Percentiles rank a stretch among this genome's conserved stretches.
These are phyloP conservation scores for Drosophila paramelanica DNA, from an alignment of 2,888 invertebrate species.

Conservation along the genomic window DNA sequence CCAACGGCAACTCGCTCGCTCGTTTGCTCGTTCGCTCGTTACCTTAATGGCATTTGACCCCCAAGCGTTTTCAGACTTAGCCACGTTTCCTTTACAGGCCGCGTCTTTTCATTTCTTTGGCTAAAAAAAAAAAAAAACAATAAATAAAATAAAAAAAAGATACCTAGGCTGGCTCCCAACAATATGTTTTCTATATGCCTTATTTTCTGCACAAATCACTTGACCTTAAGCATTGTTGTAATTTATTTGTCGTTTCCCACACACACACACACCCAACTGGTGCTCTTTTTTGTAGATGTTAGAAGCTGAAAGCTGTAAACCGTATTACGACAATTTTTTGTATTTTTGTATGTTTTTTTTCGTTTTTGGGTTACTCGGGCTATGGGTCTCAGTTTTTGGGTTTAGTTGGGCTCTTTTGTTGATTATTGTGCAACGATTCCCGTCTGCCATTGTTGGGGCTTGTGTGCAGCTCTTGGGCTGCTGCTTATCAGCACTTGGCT, in stretches of 20 bases:
- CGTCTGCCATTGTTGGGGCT: slow-evolving; percentile 57
- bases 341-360: neutral
- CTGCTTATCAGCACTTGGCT: slow-evolving; percentile 52
- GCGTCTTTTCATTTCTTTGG: slow-evolving; percentile 72
- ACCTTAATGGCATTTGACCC: slow-evolving; percentile 79
- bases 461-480: slow-evolving; percentile 29
- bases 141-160: slow-evolving; percentile 34
- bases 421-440: slow-evolving; percentile 67
- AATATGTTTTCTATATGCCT: slow-evolving; percentile 79
- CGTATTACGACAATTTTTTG: slow-evolving; percentile 67
- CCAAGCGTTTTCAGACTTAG: slow-evolving; percentile 62
- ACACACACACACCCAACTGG: slow-evolving; percentile 29
- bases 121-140: slow-evolving; percentile 54
- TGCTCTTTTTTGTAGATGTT: slow-evolving; percentile 33
- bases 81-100: slow-evolving; percentile 68
- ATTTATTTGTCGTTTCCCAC: slow-evolving; percentile 80
- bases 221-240: slow-evolving; percentile 81
- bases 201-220: slow-evolving; percentile 79
- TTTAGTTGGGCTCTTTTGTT: slow-evolving; percentile 54
- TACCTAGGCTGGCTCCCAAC: slow-evolving; percentile 48
- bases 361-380: slow-evolving; percentile 49
- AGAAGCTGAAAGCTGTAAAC: slow-evolving; percentile 69
- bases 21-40: slow-evolving; percentile 67
- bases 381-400: slow-evolving; percentile 39
- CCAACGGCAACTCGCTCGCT: slow-evolving; percentile 61